These are phyloP conservation scores for Metellina segmentata DNA, from an alignment of 2,888 invertebrate genomes.

Conservation along the genomic window DNA sequence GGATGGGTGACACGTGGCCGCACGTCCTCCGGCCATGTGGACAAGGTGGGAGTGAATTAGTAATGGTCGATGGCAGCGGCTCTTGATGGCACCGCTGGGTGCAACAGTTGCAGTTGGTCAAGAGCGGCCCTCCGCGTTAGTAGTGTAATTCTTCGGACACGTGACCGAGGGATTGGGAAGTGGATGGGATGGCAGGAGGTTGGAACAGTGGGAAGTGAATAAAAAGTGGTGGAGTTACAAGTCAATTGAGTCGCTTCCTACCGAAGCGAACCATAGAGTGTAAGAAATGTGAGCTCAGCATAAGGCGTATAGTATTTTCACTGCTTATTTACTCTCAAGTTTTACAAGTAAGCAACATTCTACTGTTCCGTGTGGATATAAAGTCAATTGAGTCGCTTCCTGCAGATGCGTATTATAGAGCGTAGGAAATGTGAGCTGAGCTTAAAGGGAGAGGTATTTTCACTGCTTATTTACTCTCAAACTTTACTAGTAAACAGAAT, in stretches of 20 bases:
- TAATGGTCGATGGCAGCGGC: conserved; percentile 50
- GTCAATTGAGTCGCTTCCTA: conserved; percentile 11
- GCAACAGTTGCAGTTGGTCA: conserved; percentile 71
- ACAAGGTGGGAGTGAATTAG: conserved; percentile 72
- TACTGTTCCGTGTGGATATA: too few relatives aligned
- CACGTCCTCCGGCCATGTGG: conserved; percentile 70
- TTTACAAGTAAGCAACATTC: too few relatives aligned
- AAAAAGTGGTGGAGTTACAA: conserved; percentile 15
- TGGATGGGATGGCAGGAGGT: background rate
- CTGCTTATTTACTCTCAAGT: too few relatives aligned
- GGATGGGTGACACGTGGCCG: conserved; percentile 59
- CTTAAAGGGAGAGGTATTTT: too few relatives aligned
- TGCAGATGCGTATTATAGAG: too few relatives aligned
- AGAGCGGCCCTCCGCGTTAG: conserved; percentile 11
- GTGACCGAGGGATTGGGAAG: background rate
- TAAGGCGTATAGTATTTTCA: too few relatives aligned
- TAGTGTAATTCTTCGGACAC: conserved; percentile 12
- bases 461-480: too few relatives aligned
- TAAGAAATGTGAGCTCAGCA: background rate
- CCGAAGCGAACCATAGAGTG: too few relatives aligned
- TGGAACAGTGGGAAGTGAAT: background rate
- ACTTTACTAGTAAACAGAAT: too few relatives aligned
- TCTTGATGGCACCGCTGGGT: conserved; percentile 73
- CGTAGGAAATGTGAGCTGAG: too few relatives aligned
- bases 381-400: too few relatives aligned